Evolutionary conservation across 2,888 invertebrate genomes (phyloP).

Genomic region (Biston stratarius): DNA sequence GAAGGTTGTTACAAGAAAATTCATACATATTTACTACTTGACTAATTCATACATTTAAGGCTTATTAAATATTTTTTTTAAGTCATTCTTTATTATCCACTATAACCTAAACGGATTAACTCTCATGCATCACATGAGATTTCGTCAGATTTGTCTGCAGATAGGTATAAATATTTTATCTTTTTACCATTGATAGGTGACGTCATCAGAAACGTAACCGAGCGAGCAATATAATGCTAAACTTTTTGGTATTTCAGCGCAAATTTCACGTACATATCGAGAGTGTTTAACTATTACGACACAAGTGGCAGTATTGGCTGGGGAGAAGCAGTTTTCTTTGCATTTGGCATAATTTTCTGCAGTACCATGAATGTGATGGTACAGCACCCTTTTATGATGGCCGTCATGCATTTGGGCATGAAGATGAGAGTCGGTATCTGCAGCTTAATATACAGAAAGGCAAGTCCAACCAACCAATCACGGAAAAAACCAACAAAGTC

Average conservation of each 20-base stretch:
- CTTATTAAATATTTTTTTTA: too few relatives aligned
- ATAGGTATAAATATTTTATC: too few relatives aligned
- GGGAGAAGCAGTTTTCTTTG: conserved; percentile 89
- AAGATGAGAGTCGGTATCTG: conserved; percentile 93
- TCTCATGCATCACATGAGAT: too few relatives aligned
- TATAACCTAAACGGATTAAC: too few relatives aligned
- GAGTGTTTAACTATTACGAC: conserved; percentile 87
- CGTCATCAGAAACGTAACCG: not conserved
- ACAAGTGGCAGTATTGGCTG: conserved; percentile 78
- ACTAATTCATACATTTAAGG: too few relatives aligned
- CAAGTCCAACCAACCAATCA: conserved; percentile 54
- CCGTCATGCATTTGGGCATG: conserved; percentile 93
- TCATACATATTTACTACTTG: too few relatives aligned
- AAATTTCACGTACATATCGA: conserved; percentile 85
- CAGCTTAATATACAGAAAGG: conserved; percentile 95
- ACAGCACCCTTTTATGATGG: conserved; percentile 90
- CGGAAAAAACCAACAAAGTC: too few relatives aligned
- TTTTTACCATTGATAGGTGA: too few relatives aligned
- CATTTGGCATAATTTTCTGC: conserved; percentile 88
- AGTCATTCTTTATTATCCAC: too few relatives aligned
- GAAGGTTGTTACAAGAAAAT: too few relatives aligned
- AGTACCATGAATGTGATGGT: conserved; percentile 88
- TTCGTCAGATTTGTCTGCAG: too few relatives aligned
- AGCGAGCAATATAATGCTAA: not conserved
- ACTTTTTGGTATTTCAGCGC: conserved; percentile 23